These are phyloP conservation scores for Hirtodrosophila confusa DNA, from an alignment of 2,888 invertebrate species.

Conservation along the genomic window DNA sequence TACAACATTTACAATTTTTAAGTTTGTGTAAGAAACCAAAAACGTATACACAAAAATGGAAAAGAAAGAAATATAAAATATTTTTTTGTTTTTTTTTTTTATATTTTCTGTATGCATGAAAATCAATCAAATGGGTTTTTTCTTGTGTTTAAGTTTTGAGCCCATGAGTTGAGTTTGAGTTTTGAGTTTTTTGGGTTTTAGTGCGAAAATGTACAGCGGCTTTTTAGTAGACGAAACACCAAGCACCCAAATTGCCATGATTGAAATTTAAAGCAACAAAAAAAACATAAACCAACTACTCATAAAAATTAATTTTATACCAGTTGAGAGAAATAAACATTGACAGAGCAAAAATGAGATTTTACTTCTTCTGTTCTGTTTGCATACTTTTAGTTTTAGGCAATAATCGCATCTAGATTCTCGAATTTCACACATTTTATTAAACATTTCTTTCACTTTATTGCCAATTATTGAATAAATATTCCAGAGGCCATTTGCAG, in stretches of 20 bases:
- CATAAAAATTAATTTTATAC: constrained; percentile 38
- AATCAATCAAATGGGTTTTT: constrained; percentile 51
- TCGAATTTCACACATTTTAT: too few species aligned
- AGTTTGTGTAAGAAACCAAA: constrained; percentile 52
- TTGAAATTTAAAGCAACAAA: constrained; percentile 40
- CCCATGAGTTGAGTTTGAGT: constrained; percentile 51
- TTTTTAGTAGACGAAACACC: constrained; percentile 73
- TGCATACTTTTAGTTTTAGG: too few species aligned
- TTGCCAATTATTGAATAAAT: constrained; percentile 39
- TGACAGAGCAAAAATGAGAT: too few species aligned
- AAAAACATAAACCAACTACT: constrained; percentile 59
- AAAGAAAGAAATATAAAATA: constrained; percentile 66
- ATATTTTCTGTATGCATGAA: constrained; percentile 30
- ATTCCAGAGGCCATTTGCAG: constrained; percentile 13
- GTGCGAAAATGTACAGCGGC: constrained; percentile 73
- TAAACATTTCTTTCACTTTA: constrained; percentile 18
- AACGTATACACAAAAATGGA: constrained; percentile 64
- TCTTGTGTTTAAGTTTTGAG: constrained; percentile 51
- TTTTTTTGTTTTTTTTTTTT: constrained; percentile 44
- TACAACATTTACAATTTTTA: constrained; percentile 71
- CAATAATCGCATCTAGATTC: too few species aligned
- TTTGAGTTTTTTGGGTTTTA: constrained; percentile 55
- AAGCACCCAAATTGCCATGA: constrained; percentile 65
- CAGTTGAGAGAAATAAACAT: constrained; percentile 33
- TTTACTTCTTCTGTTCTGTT: too few species aligned